Evolutionary conservation across 2,113 vertebrate species (phyloP).

Genomic region (Hemiprocne comata): DNA sequence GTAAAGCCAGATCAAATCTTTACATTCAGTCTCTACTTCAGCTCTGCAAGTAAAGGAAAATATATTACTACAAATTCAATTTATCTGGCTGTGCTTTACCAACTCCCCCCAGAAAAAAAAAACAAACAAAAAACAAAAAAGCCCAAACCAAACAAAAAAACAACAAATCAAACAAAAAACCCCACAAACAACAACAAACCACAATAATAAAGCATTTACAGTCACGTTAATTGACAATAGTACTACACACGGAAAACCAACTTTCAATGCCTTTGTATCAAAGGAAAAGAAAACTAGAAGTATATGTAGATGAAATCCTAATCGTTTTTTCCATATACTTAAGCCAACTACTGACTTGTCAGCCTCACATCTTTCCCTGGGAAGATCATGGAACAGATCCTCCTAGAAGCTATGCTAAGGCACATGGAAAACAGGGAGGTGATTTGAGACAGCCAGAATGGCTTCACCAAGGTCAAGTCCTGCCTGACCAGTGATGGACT

Average conservation of each 20-base stretch:
- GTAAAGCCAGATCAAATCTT: not conserved
- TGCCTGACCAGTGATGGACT: not conserved
- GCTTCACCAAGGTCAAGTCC: not conserved
- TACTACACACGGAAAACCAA: not conserved
- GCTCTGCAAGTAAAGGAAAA: not conserved
- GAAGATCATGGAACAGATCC: not conserved
- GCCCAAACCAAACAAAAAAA: too few species aligned
- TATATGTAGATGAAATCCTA: not conserved
- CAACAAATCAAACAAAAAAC: not conserved
- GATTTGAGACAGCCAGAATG: rapidly evolving
- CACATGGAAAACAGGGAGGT: not conserved
- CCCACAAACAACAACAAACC: not conserved
- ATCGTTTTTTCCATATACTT: not conserved
- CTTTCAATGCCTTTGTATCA: not conserved
- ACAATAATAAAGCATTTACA: not conserved
- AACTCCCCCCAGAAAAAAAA: not conserved
- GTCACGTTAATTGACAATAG: not conserved
- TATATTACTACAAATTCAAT: not conserved
- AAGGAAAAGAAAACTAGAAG: not conserved
- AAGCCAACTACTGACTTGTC: not conserved
- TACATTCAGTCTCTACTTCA: not conserved
- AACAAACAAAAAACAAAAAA: not conserved
- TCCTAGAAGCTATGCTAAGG: not conserved
- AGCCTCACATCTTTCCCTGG: not conserved
- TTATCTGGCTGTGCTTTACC: not conserved